These are phyloP conservation scores for Betta splendens DNA, from an alignment of 2,797 vertebrate genomes.

Conservation along the genomic window DNA sequence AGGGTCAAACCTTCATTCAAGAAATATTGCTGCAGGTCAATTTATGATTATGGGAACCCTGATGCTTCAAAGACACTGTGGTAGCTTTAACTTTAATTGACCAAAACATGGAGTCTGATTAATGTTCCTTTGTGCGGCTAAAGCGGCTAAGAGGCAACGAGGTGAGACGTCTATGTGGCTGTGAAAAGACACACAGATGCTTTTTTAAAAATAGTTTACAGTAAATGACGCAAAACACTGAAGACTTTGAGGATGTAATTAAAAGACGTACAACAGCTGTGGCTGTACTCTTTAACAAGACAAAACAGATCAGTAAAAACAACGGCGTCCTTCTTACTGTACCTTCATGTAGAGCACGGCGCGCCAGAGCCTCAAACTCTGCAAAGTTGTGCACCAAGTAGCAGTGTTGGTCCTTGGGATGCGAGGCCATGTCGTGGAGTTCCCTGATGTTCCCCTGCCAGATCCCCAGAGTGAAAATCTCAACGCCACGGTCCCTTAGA, in stretches of 20 bases:
- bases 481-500: constrained; percentile 90
- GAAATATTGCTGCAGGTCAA: constrained; percentile 40
- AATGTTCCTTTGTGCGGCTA: constrained; percentile 11
- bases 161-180: neutral
- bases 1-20: constrained; percentile 40
- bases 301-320: neutral
- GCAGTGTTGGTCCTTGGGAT: constrained; percentile 96
- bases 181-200: constrained; percentile 6
- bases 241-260: neutral
- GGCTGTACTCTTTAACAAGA: neutral
- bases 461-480: constrained; percentile 98
- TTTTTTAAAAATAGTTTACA: constrained; percentile 9
- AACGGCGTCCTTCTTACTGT: constrained; percentile 61
- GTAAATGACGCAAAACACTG: neutral
- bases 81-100: constrained; percentile 23
- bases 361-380: constrained; percentile 96
- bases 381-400: constrained; percentile 96
- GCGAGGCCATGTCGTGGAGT: constrained; percentile 96
- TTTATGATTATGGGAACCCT: constrained; percentile 24
- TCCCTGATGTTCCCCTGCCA: constrained; percentile 98
- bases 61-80: constrained; percentile 40
- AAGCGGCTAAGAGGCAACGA: neutral
- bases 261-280: neutral
- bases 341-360: constrained; percentile 95
- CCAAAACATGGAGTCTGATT: constrained; percentile 23